Base-by-base conservation (phyloP, 2,888 invertebrate genomes). In the Epiblema foenella region DNA sequence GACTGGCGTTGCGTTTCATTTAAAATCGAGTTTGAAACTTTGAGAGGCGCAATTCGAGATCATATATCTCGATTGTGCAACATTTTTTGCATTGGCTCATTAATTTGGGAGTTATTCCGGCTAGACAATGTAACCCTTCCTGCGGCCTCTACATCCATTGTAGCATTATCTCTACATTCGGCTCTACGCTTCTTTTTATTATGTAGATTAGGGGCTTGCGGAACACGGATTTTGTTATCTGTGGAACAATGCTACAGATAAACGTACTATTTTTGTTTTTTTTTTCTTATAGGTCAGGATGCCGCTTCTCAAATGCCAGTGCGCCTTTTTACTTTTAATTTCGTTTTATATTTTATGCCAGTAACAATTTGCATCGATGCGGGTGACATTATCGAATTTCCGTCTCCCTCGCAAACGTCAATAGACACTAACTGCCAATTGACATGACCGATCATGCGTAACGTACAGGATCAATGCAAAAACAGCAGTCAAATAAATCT, bases 401-500 rank as follows among this genome's bases (percentile, higher is more conserved):
- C 66, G 60, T 57, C 77, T 81, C 85, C 86, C 85, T 83, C 79
- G 76, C 75, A 78, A 80, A 83, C 75, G 79, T 84, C 76, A 79
- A 89, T 84, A 85, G 79, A 82, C 86, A 86, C 89, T 92, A 91
- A 93, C 92, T 87, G 87, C 87, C 90, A 85, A 90, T 90, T 83
- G 91, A 92, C 92, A 90, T 87, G 87, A 90, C 90, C 92, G 86
- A 93, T 93, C 89, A 91, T 86, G 89, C 91, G 89, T 88, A 87
- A 89, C 88, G 83, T 74, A 46, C 46, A 81, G 81, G 80, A 89
- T 90, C 89, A 89, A 90, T 89, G 84, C 84, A 85, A 89, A 90
- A 91, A 91, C 90, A 90, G 87, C 90, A 92, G 91, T 90, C 91
- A 88, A 90, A 92, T 91, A 93, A 91, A 93, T 92, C 90, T 93